Conservation (phyloP, 2,113 vertebrate species). For the Saccopteryx bilineata region DNA sequence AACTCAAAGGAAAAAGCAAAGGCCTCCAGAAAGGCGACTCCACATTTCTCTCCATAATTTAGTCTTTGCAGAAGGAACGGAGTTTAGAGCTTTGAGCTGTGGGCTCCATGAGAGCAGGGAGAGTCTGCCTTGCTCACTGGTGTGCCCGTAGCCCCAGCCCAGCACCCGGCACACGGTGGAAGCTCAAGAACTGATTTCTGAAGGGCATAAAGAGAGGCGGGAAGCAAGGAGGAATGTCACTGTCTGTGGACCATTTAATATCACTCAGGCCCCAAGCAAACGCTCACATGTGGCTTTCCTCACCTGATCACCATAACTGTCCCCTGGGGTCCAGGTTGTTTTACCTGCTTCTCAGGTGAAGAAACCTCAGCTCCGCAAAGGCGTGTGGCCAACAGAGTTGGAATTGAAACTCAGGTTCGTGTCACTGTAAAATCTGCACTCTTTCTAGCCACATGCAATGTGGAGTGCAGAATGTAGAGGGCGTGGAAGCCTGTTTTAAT, state of each 20-base stretch:
- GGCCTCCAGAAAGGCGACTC: background rate
- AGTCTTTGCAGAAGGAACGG: background rate
- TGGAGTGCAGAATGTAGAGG: background rate
- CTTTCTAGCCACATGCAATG: background rate
- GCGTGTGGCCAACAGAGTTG: background rate
- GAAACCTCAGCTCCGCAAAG: background rate
- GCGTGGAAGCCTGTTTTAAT: background rate
- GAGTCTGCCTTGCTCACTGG: background rate
- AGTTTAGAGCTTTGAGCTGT: background rate
- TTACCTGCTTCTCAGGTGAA: background rate
- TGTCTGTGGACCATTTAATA: too few relatives aligned
- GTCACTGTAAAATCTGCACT: background rate
- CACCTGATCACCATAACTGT: too few relatives aligned
- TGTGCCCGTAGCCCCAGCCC: background rate
- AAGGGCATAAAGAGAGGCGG: background rate
- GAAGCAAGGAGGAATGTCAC: background rate
- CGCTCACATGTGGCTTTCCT: fast-evolving
- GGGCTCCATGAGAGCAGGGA: background rate
- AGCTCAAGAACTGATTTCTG: background rate
- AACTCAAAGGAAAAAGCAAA: background rate
- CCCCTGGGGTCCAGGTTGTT: background rate
- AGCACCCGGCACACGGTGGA: slow-evolving; percentile 68
- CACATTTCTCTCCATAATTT: fast-evolving
- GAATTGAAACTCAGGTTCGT: background rate
- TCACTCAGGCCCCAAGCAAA: background rate